These are phyloP conservation scores for Gouania willdenowi DNA, from an alignment of 2,797 vertebrate genomes.

Conservation along the genomic window DNA sequence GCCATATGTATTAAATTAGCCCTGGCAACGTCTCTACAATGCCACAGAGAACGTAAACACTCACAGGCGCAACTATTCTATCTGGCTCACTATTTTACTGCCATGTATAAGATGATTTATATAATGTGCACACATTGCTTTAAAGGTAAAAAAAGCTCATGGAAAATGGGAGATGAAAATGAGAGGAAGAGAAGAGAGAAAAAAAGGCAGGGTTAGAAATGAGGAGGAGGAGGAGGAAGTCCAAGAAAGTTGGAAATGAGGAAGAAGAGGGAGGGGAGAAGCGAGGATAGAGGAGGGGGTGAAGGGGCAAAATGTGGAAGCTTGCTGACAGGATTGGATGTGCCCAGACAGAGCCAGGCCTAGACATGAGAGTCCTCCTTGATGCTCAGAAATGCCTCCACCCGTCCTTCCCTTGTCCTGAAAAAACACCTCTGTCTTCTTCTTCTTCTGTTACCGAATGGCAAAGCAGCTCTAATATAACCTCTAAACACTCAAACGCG, in stretches of 20 bases:
- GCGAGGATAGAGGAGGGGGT: conserved; percentile 1
- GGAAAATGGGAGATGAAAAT: conserved; percentile 56
- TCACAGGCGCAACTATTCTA: conserved; percentile 48
- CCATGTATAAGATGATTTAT: conserved; percentile 52
- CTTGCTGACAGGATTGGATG: conserved; percentile 71
- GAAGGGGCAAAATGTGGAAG: conserved; percentile 58
- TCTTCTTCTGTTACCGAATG: conserved; percentile 39
- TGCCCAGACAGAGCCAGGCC: conserved; percentile 75
- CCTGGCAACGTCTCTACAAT: conserved; percentile 55
- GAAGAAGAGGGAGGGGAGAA: conserved; percentile 7
- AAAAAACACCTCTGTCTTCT: conserved; percentile 34
- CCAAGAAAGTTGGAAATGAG: conserved; percentile 33
- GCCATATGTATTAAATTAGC: conserved; percentile 60
- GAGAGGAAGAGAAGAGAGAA: conserved; percentile 13
- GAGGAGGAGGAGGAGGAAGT: conserved; percentile 39
- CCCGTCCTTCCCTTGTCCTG: conserved; percentile 33
- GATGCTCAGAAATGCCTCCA: conserved; percentile 58
- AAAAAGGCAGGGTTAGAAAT: conserved; percentile 10
- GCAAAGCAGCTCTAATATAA: too few relatives aligned
- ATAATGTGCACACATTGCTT: conserved; percentile 44
- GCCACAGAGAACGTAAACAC: conserved; percentile 63
- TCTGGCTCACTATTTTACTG: conserved; percentile 16
- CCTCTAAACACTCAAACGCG: too few relatives aligned
- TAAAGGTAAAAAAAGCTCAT: conserved; percentile 39
- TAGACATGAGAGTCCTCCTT: conserved; percentile 69